Evolutionary conservation across 30 jellyfish, hydroid and myxozoan genomes (phyloP).

Genomic region (Sanderia malayensis): DNA sequence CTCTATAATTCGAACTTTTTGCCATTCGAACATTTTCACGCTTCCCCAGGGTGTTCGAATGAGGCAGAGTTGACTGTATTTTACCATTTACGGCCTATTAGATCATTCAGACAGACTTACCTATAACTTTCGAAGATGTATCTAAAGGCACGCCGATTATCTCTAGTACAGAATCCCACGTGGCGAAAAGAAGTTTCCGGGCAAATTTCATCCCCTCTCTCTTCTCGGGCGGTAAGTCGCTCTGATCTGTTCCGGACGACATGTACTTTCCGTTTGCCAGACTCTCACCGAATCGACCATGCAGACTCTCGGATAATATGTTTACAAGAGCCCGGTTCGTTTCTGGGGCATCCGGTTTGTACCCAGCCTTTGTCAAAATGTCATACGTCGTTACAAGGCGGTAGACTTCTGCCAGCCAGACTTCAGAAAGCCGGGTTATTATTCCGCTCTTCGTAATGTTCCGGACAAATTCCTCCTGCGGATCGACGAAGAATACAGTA

Average conservation of each 20-base stretch:
- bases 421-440: slow-evolving; percentile 71
- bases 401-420: slow-evolving; percentile 90
- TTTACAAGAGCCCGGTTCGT: slow-evolving; percentile 85
- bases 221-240: slow-evolving; percentile 56
- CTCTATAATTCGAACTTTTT: no score
- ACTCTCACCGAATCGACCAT: slow-evolving; percentile 34
- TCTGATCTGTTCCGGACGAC: slow-evolving; percentile 16
- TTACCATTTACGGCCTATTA: no score
- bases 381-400: slow-evolving; percentile 95
- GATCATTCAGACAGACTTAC: no score
- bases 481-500: no score
- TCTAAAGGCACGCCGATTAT: slow-evolving; percentile 84
- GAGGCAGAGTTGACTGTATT: no score
- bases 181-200: slow-evolving; percentile 69
- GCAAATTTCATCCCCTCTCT: slow-evolving; percentile 89
- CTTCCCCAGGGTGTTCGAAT: no score
- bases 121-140: slow-evolving; percentile 71
- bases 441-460: slow-evolving; percentile 70
- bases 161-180: slow-evolving; percentile 95
- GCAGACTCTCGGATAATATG: slow-evolving; percentile 75
- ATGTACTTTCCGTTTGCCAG: slow-evolving; percentile 31
- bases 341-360: slow-evolving; percentile 73
- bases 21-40: no score
- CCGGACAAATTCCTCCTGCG: slow-evolving; percentile 74
- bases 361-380: slow-evolving; percentile 93